These are phyloP conservation scores for Montipora capricornis DNA, from an alignment of 64 coral and sea anemone genomes.

Conservation along the genomic window DNA sequence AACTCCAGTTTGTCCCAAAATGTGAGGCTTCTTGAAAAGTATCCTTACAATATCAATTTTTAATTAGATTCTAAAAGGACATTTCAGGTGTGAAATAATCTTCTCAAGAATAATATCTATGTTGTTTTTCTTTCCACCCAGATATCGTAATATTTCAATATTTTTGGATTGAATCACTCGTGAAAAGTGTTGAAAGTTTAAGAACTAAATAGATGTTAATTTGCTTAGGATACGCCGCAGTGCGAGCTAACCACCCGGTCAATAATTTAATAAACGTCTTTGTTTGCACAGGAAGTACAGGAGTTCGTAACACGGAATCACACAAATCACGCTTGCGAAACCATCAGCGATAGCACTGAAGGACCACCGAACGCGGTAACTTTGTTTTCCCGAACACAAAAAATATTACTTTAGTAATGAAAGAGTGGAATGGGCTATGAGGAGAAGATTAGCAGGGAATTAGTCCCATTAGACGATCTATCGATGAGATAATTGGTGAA, in stretches of 20 bases:
- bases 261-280: conserved; percentile 94
- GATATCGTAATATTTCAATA: not conserved
- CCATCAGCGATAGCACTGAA: conserved; percentile 1
- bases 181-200: conserved; percentile 14
- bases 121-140: not conserved
- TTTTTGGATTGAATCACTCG: conserved; percentile 15
- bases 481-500: conserved; percentile 97
- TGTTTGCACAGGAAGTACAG: conserved; percentile 83
- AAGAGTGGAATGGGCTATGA: conserved; percentile 69
- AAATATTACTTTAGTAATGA: conserved; percentile 88
- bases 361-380: conserved; percentile 51
- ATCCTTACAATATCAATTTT: conserved; percentile 36
- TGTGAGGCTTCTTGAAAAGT: not conserved
- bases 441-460: conserved; percentile 90
- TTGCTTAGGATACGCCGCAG: conserved; percentile 59
- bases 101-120: not conserved
- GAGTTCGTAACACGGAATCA: conserved; percentile 78
- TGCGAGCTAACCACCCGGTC: conserved; percentile 63
- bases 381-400: conserved; percentile 75
- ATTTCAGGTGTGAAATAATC: not conserved
- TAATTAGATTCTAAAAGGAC: conserved; percentile 31
- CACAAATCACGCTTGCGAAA: conserved; percentile 4
- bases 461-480: conserved; percentile 92
- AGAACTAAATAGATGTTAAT: conserved; percentile 43
- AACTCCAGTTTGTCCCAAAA: not conserved